Percentiles rank a stretch among this genome's conserved stretches.
phyloP scores from a whole-genome alignment of 2,797 vertebrate genomes.

The Bucorvus abyssinicus region DNA sequence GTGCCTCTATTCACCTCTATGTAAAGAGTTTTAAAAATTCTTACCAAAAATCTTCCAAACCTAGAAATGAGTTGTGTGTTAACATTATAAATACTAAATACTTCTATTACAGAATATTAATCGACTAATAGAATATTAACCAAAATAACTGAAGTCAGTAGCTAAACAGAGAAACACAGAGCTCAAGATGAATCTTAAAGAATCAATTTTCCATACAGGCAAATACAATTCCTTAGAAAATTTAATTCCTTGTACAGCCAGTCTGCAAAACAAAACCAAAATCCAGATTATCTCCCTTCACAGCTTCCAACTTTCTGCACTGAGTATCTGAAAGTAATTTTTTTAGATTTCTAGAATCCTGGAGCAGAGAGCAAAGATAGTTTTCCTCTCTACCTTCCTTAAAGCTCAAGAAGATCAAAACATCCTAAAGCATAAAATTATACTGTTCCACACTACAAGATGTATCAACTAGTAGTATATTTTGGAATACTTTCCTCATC shows the following conservation, averaged over 20 bases:
- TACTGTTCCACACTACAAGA: neutral
- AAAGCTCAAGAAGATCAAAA: neutral
- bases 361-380: neutral
- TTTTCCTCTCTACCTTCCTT: neutral
- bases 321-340: neutral
- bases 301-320: neutral
- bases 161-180: neutral
- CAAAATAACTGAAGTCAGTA: neutral
- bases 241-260: neutral
- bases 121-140: neutral
- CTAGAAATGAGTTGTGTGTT: neutral
- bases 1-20: neutral
- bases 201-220: neutral
- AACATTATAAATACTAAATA: neutral
- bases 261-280: slow-evolving; percentile 1
- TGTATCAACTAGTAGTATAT: neutral
- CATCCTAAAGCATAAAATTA: neutral
- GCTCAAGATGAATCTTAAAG: neutral
- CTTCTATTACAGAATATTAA: neutral
- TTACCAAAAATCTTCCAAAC: neutral
- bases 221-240: neutral
- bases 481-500: neutral
- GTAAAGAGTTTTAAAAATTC: neutral
- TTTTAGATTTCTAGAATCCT: neutral
- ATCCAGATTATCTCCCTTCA: neutral